Evolutionary conservation across 1,140 invertebrate genomes (phyloP).

Genomic region (Steinernema khuongi): DNA sequence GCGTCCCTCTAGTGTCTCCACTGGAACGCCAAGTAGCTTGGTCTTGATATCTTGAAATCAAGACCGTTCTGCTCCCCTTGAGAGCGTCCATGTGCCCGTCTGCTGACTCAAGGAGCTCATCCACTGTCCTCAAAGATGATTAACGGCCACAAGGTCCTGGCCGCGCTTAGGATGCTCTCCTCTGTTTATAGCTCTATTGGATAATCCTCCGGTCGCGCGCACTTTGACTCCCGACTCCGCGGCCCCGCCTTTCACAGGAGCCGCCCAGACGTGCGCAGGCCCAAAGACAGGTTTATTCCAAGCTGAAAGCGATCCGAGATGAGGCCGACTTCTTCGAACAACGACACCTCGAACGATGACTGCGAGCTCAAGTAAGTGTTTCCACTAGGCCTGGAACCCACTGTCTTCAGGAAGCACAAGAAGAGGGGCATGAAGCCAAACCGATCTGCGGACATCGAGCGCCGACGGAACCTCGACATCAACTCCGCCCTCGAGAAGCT

Average conservation of each 20-base stretch:
- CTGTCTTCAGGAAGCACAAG: neutral
- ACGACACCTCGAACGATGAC: neutral
- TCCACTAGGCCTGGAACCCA: neutral
- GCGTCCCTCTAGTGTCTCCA: too few species aligned
- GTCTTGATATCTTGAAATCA: too few species aligned
- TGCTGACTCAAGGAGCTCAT: too few species aligned
- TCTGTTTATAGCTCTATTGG: neutral
- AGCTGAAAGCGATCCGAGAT: neutral
- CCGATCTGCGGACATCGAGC: neutral
- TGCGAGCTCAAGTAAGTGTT: neutral
- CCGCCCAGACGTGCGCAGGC: neutral
- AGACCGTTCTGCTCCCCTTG: too few species aligned
- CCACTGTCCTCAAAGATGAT: neutral
- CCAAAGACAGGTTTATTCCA: neutral
- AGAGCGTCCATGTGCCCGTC: too few species aligned
- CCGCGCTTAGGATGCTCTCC: neutral
- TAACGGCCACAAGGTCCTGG: neutral
- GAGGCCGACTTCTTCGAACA: neutral
- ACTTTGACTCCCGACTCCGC: too few species aligned
- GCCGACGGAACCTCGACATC: neutral
- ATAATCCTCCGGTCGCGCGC: neutral
- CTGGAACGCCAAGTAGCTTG: too few species aligned
- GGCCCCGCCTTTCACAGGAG: neutral
- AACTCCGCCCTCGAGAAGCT: conserved; percentile 2
- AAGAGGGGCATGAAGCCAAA: neutral